These are phyloP conservation scores for Zaprionus bogoriensis DNA, from an alignment of 2,888 invertebrate genomes.

Conservation along the genomic window DNA sequence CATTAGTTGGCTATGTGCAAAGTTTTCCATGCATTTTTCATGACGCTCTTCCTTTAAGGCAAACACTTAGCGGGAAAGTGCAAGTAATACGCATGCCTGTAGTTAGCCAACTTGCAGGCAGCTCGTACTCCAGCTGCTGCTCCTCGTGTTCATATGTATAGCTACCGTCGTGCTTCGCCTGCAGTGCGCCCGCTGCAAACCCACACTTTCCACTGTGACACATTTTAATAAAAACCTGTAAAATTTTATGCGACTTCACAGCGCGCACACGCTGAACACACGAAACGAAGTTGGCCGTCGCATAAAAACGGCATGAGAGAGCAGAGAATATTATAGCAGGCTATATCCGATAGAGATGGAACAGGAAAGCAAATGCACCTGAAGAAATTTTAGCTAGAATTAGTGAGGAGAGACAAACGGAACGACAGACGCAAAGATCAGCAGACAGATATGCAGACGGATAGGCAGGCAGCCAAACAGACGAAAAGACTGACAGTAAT, in stretches of 20 bases:
- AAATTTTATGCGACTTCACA: slow-evolving; percentile 61
- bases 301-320: slow-evolving; percentile 52
- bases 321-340: slow-evolving; percentile 26
- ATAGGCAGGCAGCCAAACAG: too few species aligned
- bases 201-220: slow-evolving; percentile 30
- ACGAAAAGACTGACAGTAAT: too few species aligned
- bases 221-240: slow-evolving; percentile 71
- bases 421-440: not conserved
- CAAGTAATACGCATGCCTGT: slow-evolving; percentile 49
- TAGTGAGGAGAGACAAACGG: not conserved
- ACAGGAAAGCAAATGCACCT: slow-evolving; percentile 19
- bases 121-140: too few species aligned
- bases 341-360: slow-evolving; percentile 24
- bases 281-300: slow-evolving; percentile 31
- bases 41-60: slow-evolving; percentile 23
- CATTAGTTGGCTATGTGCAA: slow-evolving; percentile 53
- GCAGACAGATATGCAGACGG: too few species aligned
- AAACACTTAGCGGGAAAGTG: slow-evolving; percentile 48
- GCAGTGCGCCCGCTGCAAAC: too few species aligned
- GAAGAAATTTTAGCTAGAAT: too few species aligned
- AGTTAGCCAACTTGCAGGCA: slow-evolving; percentile 37
- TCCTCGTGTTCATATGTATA: too few species aligned
- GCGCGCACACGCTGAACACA: slow-evolving; percentile 8
- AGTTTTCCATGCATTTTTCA: slow-evolving; percentile 62
- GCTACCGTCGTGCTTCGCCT: not conserved